phyloP scores from a whole-genome alignment of 2,888 invertebrate genomes.

The Pyrrhosoma nymphula region DNA sequence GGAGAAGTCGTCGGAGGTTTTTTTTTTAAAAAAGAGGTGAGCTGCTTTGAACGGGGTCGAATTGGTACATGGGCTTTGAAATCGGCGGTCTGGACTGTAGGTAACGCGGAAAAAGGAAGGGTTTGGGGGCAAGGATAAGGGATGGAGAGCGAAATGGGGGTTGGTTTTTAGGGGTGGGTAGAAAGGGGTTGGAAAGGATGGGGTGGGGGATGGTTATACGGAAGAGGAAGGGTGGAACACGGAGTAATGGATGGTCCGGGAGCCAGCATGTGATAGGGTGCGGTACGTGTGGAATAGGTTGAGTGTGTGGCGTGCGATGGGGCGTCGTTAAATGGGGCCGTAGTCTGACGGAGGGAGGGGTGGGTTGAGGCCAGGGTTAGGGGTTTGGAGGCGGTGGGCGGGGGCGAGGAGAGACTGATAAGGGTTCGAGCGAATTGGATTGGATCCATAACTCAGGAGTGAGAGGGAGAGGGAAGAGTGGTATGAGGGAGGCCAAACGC shows the following conservation, averaged over 20 bases:
- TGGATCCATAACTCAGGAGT: conserved; percentile 61
- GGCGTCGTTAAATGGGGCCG: conserved; percentile 24
- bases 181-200: background rate
- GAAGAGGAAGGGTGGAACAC: background rate
- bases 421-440: conserved; percentile 62
- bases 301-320: background rate
- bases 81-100: background rate
- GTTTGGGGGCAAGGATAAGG: background rate
- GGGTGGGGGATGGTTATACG: no score
- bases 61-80: conserved; percentile 1
- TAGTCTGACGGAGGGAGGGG: background rate
- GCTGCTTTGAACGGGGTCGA: background rate
- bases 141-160: background rate
- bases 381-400: background rate
- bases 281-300: background rate
- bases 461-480: background rate
- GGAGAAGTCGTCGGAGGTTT: no score
- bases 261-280: background rate
- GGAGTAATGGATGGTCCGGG: background rate
- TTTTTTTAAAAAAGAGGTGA: no score
- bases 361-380: background rate
- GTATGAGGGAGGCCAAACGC: background rate
- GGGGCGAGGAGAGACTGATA: conserved; percentile 27
- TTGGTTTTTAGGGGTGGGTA: background rate
- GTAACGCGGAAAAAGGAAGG: background rate